phyloP scores from a whole-genome alignment of 2,113 vertebrate genomes.

The Phalacrocorax brasilianus region DNA sequence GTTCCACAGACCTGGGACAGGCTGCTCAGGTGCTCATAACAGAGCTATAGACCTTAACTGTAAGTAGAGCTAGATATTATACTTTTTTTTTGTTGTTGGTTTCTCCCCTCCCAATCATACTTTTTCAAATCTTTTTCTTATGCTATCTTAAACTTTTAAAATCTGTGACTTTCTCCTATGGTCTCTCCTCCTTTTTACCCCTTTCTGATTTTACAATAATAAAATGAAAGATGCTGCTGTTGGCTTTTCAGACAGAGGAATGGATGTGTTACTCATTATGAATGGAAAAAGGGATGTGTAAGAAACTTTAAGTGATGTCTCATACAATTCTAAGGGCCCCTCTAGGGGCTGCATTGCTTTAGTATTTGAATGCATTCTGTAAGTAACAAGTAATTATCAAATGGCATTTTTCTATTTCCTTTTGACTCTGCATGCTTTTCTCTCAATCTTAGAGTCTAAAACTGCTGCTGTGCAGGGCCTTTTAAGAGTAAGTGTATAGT shows the following conservation, averaged over 20 bases:
- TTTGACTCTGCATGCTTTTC: background rate
- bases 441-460: background rate
- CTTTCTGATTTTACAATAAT: background rate
- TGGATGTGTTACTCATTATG: background rate
- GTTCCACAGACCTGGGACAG: background rate
- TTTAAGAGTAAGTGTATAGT: background rate
- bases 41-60: background rate
- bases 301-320: background rate
- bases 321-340: background rate
- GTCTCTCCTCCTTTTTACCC: background rate
- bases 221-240: background rate
- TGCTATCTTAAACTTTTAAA: background rate
- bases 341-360: background rate
- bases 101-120: fast-evolving
- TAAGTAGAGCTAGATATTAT: background rate
- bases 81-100: background rate
- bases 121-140: background rate
- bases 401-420: background rate
- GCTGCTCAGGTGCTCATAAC: background rate
- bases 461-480: background rate
- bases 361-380: background rate
- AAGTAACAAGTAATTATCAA: background rate
- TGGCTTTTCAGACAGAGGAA: background rate
- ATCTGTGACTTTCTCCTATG: background rate
- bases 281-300: background rate